Percentiles rank a stretch among this genome's conserved stretches.
Conservation (phyloP, 2,888 invertebrate genomes). For the Geophilus truncorum region DNA sequence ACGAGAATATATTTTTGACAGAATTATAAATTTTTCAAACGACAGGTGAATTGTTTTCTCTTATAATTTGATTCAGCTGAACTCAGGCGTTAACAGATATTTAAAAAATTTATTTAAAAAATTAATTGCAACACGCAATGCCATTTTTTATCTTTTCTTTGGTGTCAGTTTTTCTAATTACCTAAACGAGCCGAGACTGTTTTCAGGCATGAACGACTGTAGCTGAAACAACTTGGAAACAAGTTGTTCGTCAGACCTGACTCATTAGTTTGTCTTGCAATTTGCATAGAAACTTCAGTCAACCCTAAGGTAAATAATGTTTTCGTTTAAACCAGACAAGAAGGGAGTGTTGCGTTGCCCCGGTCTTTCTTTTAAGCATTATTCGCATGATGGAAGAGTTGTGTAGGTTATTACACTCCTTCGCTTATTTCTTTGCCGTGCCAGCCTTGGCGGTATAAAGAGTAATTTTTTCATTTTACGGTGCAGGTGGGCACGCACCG, state of each 20-base stretch:
- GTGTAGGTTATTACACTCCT: not conserved
- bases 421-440: not conserved
- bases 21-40: not conserved
- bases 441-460: not conserved
- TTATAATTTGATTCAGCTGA: not conserved
- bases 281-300: not conserved
- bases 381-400: conserved; percentile 3
- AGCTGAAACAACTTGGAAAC: not conserved
- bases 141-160: not conserved
- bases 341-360: not conserved
- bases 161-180: not conserved
- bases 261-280: not conserved
- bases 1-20: not conserved
- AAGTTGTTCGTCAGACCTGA: not conserved
- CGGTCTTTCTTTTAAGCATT: not conserved
- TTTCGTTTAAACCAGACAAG: not conserved
- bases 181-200: not conserved
- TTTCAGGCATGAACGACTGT: not conserved
- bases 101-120: too few species aligned
- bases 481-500: not conserved
- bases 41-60: not conserved
- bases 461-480: conserved; percentile 7
- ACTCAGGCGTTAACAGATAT: not conserved
- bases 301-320: not conserved
- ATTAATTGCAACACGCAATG: not conserved